Evolutionary conservation across 1,140 invertebrate species (phyloP).

Genomic region (Euwallacea similis): DNA sequence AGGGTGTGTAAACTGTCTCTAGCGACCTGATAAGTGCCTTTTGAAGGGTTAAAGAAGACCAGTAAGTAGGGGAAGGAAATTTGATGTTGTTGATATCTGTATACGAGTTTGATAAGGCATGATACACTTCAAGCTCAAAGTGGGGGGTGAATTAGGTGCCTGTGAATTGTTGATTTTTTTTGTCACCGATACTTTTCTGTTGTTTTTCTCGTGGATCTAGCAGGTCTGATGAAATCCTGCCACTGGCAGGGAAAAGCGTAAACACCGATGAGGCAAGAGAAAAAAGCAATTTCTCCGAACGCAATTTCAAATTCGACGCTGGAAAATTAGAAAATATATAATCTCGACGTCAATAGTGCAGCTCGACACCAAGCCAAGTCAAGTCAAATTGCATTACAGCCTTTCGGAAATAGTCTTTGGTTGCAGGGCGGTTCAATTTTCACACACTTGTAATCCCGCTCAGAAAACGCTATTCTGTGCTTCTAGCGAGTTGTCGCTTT

Average conservation of each 20-base stretch:
- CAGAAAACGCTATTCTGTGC: not conserved
- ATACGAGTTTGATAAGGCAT: too few relatives aligned
- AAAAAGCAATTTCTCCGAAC: slow-evolving; percentile 6
- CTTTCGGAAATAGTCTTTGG: slow-evolving; percentile 13
- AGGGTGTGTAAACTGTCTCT: slow-evolving; percentile 5
- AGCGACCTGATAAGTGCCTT: not conserved
- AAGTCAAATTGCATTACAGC: slow-evolving; percentile 15
- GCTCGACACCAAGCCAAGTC: slow-evolving; percentile 6
- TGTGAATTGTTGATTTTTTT: too few relatives aligned
- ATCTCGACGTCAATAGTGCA: slow-evolving; percentile 2
- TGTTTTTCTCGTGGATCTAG: too few relatives aligned
- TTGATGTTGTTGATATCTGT: too few relatives aligned
- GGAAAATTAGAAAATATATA: slow-evolving; percentile 11
- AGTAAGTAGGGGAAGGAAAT: too few relatives aligned
- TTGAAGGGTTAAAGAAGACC: too few relatives aligned
- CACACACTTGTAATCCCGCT: slow-evolving; percentile 7
- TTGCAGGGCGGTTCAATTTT: slow-evolving; percentile 5
- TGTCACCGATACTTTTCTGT: too few relatives aligned
- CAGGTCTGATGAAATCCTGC: not conserved
- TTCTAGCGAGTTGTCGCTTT: not conserved
- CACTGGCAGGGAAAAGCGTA: not conserved
- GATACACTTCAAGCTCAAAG: too few relatives aligned
- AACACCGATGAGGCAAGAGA: not conserved
- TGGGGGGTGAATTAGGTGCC: too few relatives aligned
- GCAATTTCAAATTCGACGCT: slow-evolving; percentile 10